These are phyloP conservation scores for Labrus mixtus DNA, from an alignment of 2,113 vertebrate species.

Conservation along the genomic window DNA sequence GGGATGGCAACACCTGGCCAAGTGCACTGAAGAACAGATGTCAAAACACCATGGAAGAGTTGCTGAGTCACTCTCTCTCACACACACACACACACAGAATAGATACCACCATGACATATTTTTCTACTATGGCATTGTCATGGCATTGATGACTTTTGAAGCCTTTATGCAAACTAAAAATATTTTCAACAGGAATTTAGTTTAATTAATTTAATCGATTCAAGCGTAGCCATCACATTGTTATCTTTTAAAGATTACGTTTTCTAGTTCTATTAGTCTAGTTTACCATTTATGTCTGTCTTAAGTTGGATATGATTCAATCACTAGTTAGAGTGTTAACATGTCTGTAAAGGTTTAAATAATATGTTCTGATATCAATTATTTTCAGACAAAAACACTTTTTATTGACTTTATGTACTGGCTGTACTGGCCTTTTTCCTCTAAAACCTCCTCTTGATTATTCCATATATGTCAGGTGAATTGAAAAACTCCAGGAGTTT, in stretches of 20 bases:
- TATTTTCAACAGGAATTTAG: neutral
- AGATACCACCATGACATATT: constrained; percentile 7
- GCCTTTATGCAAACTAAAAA: no score
- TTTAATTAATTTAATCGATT: neutral
- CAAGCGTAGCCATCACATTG: no score
- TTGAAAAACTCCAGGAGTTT: constrained; percentile 32
- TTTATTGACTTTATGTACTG: neutral
- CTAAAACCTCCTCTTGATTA: neutral
- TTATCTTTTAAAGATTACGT: no score
- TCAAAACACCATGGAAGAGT: constrained; percentile 35
- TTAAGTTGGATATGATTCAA: no score
- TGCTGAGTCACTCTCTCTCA: constrained; percentile 53
- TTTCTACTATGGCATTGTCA: neutral
- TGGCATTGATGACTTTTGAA: no score
- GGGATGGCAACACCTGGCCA: constrained; percentile 62
- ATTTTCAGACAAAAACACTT: no score
- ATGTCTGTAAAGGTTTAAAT: neutral
- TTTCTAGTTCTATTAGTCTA: no score
- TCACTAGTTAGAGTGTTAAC: no score
- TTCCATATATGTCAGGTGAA: constrained; percentile 12
- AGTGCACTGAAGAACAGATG: constrained; percentile 63
- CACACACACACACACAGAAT: constrained; percentile 3
- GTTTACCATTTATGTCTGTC: no score
- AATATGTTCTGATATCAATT: neutral
- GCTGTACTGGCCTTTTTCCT: neutral